phyloP scores from a whole-genome alignment of 2,113 vertebrate genomes.

The Corvus hawaiiensis region DNA sequence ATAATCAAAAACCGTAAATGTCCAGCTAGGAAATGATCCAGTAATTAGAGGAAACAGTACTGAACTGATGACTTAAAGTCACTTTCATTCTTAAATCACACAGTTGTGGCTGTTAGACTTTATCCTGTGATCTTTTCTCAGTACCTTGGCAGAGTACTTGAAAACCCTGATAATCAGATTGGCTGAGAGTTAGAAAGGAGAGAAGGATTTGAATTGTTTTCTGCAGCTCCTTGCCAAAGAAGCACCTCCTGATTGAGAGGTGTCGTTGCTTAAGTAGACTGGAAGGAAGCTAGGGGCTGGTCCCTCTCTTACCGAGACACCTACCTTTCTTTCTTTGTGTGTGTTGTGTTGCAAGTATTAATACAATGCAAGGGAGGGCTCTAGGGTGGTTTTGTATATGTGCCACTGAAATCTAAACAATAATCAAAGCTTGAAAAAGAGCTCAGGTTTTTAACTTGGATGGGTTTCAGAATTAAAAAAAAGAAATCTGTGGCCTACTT shows the following conservation, averaged over 20 bases:
- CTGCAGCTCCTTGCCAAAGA: neutral
- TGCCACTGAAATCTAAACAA: neutral
- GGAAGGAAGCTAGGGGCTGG: neutral
- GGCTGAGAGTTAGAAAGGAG: neutral
- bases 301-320: neutral
- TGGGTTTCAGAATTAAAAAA: neutral
- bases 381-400: neutral
- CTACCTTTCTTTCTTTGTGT: neutral
- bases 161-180: conserved; percentile 17
- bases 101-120: conserved; percentile 3
- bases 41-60: conserved; percentile 39
- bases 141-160: conserved; percentile 1
- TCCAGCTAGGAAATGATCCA: conserved; percentile 44
- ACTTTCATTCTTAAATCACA: conserved; percentile 16
- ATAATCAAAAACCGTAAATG: conserved; percentile 17
- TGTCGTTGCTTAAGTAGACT: neutral
- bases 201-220: neutral
- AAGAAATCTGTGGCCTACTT: neutral
- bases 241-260: neutral
- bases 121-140: conserved; percentile 17
- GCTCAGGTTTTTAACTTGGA: neutral
- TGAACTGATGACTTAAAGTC: conserved; percentile 23
- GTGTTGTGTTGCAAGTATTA: neutral
- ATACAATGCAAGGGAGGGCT: neutral
- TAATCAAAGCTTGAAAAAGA: neutral